Evolutionary conservation across 2,797 vertebrate species (phyloP), one percentile per base, ranked within the genome.

Genomic region (Xiphophorus birchmanni): DNA sequence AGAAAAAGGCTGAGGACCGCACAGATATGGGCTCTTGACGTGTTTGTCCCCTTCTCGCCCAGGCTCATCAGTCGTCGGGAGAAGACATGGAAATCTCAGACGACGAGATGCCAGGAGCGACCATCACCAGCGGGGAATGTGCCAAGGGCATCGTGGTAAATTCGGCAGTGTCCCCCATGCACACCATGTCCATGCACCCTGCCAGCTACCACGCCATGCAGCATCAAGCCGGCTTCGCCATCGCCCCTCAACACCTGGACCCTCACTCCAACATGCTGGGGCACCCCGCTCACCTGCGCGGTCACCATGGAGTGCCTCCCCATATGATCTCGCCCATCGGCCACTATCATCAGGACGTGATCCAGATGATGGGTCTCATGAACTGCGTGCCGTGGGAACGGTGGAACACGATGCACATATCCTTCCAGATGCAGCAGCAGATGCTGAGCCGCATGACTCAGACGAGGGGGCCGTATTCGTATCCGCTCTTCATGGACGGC

Each of bases 61-160:
- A 99, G 98, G 94, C 91, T 86, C 96, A 97, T 84, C 97, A 97
- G 90, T 99, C 98, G 32, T 99, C 99, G 0, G 98, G 98, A 17
- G 99, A 99, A 89, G 99, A 99, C 95, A 99, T 99, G 99, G 99
- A 99, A 85, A 99, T 99, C 94, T 99, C 99, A 0, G 99, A 99
- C 0, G 98, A 99, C 0, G 99, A 99, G 96, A 97, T 97, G 97
- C 97, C 96, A 0, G 96, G 96, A 0, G 97, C 97, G 0, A 97
- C 97, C 0, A 97, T 95, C 91, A 93, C 95, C 84, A 94, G 96
- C 0, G 95, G 96, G 0, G 98, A 99, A 29, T 98, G 97, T 91
- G 95, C 95, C 89, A 98, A 98, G 92, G 96, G 96, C 92, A 98
- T 99, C 17, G 97, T 99, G 0, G 95, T 98, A 48, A 97, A 96